These are phyloP conservation scores for Arrhopalites spinosus DNA, from an alignment of 2,888 invertebrate genomes.

Conservation along the genomic window DNA sequence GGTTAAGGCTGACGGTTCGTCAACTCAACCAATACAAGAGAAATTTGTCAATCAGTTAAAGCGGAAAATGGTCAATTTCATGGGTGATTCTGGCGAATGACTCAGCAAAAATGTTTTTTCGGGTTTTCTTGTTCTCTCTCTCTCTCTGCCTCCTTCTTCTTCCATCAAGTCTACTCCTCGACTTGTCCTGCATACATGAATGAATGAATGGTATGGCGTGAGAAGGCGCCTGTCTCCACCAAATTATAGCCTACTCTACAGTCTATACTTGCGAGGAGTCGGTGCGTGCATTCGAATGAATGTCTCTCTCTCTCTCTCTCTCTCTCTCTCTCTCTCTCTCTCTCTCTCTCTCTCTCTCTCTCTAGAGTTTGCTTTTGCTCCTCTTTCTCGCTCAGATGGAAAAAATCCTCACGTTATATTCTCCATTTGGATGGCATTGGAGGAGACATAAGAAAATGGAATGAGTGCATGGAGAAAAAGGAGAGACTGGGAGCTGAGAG, in stretches of 20 bases:
- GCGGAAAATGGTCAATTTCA: slow-evolving; percentile 55
- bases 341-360: slow-evolving; percentile 2
- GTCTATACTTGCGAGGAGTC: slow-evolving; percentile 54
- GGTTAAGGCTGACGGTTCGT: slow-evolving; percentile 26
- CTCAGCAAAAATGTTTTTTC: slow-evolving; percentile 45
- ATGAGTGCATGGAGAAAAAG: neutral
- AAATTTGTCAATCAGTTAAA: slow-evolving; percentile 46
- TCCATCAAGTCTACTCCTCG: slow-evolving; percentile 37
- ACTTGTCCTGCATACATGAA: slow-evolving; percentile 40
- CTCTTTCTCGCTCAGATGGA: slow-evolving; percentile 22
- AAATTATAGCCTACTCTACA: too few relatives aligned
- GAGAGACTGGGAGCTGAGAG: neutral
- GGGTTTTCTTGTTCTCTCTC: slow-evolving; percentile 14
- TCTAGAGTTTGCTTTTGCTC: neutral
- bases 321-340: slow-evolving; percentile 11
- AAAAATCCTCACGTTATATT: slow-evolving; percentile 13
- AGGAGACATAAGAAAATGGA: neutral
- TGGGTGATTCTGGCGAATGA: slow-evolving; percentile 51
- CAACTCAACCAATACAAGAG: slow-evolving; percentile 42
- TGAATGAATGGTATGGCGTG: slow-evolving; percentile 54
- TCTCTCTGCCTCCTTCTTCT: slow-evolving; percentile 19
- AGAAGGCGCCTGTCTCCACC: slow-evolving; percentile 57
- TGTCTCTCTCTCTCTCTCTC: slow-evolving; percentile 45
- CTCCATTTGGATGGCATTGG: too few relatives aligned
- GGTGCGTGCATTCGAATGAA: slow-evolving; percentile 56